These are phyloP conservation scores for Saturnia pavonia DNA, from an alignment of 2,888 invertebrate genomes.

Conservation along the genomic window DNA sequence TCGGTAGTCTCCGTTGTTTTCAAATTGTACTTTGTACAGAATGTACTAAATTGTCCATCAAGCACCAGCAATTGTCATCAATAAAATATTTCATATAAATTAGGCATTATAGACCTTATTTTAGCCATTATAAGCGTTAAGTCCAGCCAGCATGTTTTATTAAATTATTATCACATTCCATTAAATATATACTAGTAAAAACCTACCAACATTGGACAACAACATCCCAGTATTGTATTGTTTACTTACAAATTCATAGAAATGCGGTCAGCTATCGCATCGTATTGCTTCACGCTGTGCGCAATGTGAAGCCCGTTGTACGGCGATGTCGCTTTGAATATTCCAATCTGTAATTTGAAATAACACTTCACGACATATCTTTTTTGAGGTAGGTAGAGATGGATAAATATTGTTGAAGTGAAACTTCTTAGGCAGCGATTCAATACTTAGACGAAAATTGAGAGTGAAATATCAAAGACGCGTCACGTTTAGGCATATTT, in stretches of 20 bases:
- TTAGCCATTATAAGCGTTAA: neutral
- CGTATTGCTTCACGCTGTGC: slow-evolving; percentile 65
- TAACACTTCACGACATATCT: neutral
- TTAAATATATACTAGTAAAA: neutral
- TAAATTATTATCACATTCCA: neutral
- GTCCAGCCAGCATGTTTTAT: neutral
- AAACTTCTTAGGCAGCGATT: no score
- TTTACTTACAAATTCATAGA: slow-evolving; percentile 51
- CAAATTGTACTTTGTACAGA: no score
- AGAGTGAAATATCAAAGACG: no score
- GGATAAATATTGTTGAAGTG: no score
- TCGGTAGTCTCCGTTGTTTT: no score
- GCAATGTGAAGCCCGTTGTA: slow-evolving; percentile 55
- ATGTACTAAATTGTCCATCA: no score
- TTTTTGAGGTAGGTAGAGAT: neutral
- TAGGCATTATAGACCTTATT: neutral
- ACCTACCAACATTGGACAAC: neutral
- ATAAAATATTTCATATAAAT: neutral
- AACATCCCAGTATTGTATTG: slow-evolving; percentile 14
- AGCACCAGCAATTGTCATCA: no score
- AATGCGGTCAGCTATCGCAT: slow-evolving; percentile 38
- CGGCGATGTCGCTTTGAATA: slow-evolving; percentile 55
- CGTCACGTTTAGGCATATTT: no score
- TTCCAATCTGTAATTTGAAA: slow-evolving; percentile 57
- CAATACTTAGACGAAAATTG: no score